Base-by-base conservation (phyloP, 2,113 vertebrate species). In the Psammodynastes pulverulentus region DNA sequence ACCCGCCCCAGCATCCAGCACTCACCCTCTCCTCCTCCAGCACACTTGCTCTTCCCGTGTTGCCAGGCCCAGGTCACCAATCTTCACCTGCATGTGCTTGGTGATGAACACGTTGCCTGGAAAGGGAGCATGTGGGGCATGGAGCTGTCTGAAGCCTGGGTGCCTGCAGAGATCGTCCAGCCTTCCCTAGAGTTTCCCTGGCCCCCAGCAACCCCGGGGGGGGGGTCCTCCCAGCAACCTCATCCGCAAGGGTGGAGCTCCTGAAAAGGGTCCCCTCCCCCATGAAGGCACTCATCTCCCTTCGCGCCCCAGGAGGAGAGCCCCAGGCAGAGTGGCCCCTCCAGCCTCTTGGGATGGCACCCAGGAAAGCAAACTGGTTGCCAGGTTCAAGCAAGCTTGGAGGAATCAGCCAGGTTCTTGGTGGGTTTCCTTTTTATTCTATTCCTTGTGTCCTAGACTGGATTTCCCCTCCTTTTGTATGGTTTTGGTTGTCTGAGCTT, bases 51-150 rank as follows among this genome's bases (percentile, higher is more conserved):
- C 95, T 84, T 94, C 93, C 8, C 0, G 72, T 19, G 2, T 92
- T 0, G 97, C 97, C 95, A 98, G 95, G 34, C 98, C 97, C 94
- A 98, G 94, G 95, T 98, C 98, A 29, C 96, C 97, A 0, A 98
- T 98, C 94, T 98, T 98, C 91, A 98, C 97, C 90, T 89, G 96
- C 97, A 98, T 98, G 92, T 91, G 85, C 89, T 95, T 91, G 0
- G 94, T 97, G 84, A 98, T 94, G 93, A 98, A 94, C 93, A 97
- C 96, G 53, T 98, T 98, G 84, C 97, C 97, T 98, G 93, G 0
- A 8, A 72, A 1, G 3, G 2, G 3, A 15, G 7, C 24, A 12
- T 3, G 0, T 21, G 89, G 23, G 72, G 21, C 24, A 43, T 0
- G 2, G 13, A 39, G 62, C 6, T 1, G 67, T 3, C 67, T 39